Base-by-base conservation (phyloP, 1,140 invertebrate genomes). In the Stegodyphus dumicola region DNA sequence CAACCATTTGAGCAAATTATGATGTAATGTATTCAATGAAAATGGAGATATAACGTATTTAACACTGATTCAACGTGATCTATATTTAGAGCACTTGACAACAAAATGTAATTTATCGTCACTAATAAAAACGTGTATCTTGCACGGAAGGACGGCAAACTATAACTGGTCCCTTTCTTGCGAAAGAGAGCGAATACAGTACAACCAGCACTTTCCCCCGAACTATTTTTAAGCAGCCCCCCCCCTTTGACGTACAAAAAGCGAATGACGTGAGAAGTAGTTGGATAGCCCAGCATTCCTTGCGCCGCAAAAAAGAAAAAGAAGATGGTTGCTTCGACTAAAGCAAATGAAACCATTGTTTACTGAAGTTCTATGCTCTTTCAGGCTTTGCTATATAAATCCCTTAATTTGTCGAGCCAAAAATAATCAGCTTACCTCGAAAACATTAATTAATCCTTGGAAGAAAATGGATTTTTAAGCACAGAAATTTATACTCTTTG, bases 371-470 rank as follows among this genome's bases (percentile, higher is more conserved):
- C 56, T 60, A 60, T 60, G 1, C 56, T 60, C 56, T 15, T 60
- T 15, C 15, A 60, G 56, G 15, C 33, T 33, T 33, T 33, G 56
- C 56, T 60, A 60, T 60, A 60, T 60, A 60, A 60, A 60, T 60
- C 56, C 56, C 56, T 60, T 60, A 60, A 60, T 60, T 60, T 60
- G 56, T 60, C 56, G 9, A 15, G 56, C 56, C 56, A 60, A 60
- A 60, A 60, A 60, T 60, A 60, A 60, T 60, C 56, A 60, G 56
- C 56, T 60, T 60, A 60, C 56, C 56, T 60, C 56, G 56, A 60
- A 60, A 10, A 15, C 56, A 60, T 60, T 60, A 60, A 60, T 60
- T 60, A 60, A 15, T 15, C 15, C 9, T 15, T 60, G 56, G 9
- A 60, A 15, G 9, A 60, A 60, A 60, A 60, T 60, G 56, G 15